Base-by-base conservation (phyloP, 2,113 vertebrate species). In the Albula glossodonta region DNA sequence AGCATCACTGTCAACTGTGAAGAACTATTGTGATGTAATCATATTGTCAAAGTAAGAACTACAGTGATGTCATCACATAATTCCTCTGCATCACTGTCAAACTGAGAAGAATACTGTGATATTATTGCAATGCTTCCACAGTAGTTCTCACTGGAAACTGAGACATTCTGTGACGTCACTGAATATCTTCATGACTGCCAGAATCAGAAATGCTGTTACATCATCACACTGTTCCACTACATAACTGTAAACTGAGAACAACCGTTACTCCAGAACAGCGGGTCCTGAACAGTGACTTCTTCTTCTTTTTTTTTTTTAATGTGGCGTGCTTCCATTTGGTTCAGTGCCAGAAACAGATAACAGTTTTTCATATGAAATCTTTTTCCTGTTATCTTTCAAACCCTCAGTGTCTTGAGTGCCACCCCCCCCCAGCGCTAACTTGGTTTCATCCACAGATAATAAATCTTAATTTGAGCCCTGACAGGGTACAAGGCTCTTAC, bases 381-480 rank as follows among this genome's bases (percentile, higher is more conserved):
- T 51, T n/a, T 51, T 19, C 82, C 31, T 70, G 50, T 74, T 90
- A 86, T 90, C 89, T 85, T 91, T 90, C 89, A 66, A n/a, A 89
- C 88, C 88, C 70, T 88, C 19, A 25, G 85, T 87, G 90, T 83
- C 87, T 87, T 85, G 87, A 79, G 79, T 87, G 31, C 31, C 31
- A 90, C 77, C 87, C 87, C 87, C 90, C 77, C 87, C 87, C 87
- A 51, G 50, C 57, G 57, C 52, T 53, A 15, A n/a, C 84, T 51
- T 9, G n/a, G 81, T 82, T 89, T 86, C 80, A 60, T 86, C 63
- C 79, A 9, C 78, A 83, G 88, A 85, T 31, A 87, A 83, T 91
- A 89, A 90, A 90, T 92, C 89, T 92, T 88, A 83, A 90, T 91
- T 92, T 90, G 84, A 84, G 56, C 66, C 63, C 85, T 83, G 88